phyloP scores from a whole-genome alignment of 2,113 vertebrate genomes.

The Oryzias woworae region DNA sequence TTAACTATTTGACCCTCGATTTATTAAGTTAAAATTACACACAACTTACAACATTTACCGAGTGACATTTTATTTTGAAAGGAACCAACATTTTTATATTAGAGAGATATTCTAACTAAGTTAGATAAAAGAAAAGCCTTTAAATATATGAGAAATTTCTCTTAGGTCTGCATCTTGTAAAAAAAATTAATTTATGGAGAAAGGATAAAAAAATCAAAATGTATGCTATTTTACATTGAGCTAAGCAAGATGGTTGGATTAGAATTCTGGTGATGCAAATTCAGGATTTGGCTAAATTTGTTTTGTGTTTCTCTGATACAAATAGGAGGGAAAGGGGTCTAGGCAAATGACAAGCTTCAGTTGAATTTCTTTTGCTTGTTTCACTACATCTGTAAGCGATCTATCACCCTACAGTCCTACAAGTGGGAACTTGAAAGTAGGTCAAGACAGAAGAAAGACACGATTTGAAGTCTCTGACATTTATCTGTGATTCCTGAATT shows the following conservation, averaged over 20 bases:
- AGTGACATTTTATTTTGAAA: too few species aligned
- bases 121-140: too few species aligned
- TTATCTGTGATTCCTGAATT: background rate
- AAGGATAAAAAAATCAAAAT: too few species aligned
- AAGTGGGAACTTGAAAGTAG: constrained; percentile 12
- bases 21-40: too few species aligned
- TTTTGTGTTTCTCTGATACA: background rate
- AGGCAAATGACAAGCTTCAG: too few species aligned
- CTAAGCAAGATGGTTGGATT: background rate
- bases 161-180: too few species aligned
- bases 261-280: background rate
- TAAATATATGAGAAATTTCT: too few species aligned
- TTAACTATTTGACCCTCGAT: too few species aligned
- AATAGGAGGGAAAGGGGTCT: background rate
- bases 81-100: too few species aligned
- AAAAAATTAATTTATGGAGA: background rate
- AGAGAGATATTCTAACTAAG: too few species aligned
- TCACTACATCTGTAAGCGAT: constrained; percentile 38
- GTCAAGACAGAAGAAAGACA: constrained; percentile 11
- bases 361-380: background rate
- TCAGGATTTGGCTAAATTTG: background rate
- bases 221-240: too few species aligned
- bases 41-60: too few species aligned
- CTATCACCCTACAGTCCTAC: background rate
- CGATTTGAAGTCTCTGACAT: background rate